phyloP scores from a whole-genome alignment of 2,797 vertebrate species.

The Furcifer pardalis region DNA sequence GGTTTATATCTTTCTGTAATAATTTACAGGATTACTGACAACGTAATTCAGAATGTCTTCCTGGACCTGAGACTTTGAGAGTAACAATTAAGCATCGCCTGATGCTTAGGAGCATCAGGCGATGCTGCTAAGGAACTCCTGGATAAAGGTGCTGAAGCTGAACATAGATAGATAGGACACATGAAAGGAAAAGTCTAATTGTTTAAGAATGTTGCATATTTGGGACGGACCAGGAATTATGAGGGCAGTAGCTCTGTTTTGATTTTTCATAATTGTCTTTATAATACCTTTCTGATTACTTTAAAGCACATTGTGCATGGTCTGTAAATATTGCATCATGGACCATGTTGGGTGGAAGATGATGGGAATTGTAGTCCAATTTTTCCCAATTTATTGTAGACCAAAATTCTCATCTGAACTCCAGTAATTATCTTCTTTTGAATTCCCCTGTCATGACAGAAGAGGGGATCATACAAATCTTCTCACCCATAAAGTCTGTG shows the following conservation, averaged over 20 bases:
- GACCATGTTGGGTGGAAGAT: no score
- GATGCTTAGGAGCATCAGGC: neutral
- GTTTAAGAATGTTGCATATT: neutral
- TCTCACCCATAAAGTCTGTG: no score
- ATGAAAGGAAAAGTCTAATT: neutral
- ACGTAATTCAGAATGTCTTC: conserved; percentile 45
- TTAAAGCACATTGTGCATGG: neutral
- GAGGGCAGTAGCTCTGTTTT: neutral
- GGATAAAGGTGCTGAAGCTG: neutral
- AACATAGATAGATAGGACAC: conserved; percentile 9
- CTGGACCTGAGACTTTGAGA: neutral
- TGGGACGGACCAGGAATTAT: neutral
- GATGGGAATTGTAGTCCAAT: no score
- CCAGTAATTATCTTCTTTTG: no score
- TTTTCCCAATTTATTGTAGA: no score
- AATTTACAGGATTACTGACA: conserved; percentile 58
- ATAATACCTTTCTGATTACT: neutral
- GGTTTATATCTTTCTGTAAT: conserved; percentile 47
- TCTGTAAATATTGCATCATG: no score
- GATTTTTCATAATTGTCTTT: no score
- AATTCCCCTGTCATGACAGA: no score
- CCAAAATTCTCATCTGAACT: no score
- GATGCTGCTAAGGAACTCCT: neutral
- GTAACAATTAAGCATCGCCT: conserved; percentile 16
- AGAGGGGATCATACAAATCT: no score